phyloP scores from a whole-genome alignment of 2,888 invertebrate species.

The Apamea monoglypha region DNA sequence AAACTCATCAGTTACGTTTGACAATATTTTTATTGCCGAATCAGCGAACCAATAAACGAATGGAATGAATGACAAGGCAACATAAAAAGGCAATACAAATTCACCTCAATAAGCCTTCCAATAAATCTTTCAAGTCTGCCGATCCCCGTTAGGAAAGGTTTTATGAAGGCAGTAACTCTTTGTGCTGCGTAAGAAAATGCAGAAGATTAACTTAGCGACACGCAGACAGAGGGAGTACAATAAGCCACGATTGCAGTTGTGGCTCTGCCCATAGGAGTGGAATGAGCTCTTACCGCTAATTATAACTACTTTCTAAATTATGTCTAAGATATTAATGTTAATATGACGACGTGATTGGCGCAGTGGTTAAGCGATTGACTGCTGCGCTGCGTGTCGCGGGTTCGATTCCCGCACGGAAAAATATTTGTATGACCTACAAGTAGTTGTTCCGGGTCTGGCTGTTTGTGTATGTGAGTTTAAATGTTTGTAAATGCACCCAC shows the following conservation, averaged over 20 bases:
- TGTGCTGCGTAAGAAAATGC: background rate
- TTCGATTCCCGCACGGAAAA: no score
- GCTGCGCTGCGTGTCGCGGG: no score
- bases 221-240: background rate
- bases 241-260: background rate
- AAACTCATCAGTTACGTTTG: slow-evolving; percentile 17
- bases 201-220: slow-evolving; percentile 33
- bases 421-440: no score
- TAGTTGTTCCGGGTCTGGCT: no score
- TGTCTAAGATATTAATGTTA: no score
- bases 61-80: slow-evolving; percentile 52
- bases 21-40: slow-evolving; percentile 41
- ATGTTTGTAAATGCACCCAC: no score
- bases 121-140: slow-evolving; percentile 65
- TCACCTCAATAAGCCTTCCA: slow-evolving; percentile 64
- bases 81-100: slow-evolving; percentile 60
- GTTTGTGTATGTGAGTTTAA: no score
- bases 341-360: no score
- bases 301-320: no score
- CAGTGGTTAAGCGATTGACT: no score
- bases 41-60: slow-evolving; percentile 51
- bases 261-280: background rate
- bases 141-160: slow-evolving; percentile 59
- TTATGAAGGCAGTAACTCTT: slow-evolving; percentile 71
- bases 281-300: background rate